Evolutionary conservation across 2,888 invertebrate species (phyloP).

Genomic region (Periphyllus acericola): DNA sequence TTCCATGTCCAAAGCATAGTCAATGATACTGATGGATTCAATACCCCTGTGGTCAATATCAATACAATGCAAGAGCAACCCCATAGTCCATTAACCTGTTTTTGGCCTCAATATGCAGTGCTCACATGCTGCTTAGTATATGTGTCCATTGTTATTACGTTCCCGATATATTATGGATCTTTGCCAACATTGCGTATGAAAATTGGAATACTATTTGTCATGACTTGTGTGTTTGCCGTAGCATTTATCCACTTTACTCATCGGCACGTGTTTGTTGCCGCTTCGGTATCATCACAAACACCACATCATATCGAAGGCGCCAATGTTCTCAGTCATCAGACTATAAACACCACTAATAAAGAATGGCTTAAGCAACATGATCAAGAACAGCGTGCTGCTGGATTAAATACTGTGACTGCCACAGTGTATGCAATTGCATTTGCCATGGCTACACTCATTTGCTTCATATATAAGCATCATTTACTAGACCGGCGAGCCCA

Average conservation of each 20-base stretch:
- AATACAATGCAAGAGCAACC: slow-evolving; percentile 69
- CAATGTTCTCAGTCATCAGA: not conserved
- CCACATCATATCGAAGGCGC: not conserved
- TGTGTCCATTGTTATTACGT: slow-evolving; percentile 76
- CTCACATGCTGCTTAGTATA: slow-evolving; percentile 86
- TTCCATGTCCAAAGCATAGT: not conserved
- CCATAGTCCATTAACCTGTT: slow-evolving; percentile 74
- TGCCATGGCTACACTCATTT: not conserved
- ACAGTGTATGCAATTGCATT: slow-evolving; percentile 38
- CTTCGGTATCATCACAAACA: not conserved
- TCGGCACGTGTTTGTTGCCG: slow-evolving; percentile 34
- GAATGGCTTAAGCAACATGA: not conserved
- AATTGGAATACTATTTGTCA: slow-evolving; percentile 68
- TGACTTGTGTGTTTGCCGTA: slow-evolving; percentile 29
- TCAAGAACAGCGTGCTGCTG: slow-evolving; percentile 5
- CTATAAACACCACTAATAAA: not conserved
- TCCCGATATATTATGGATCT: slow-evolving; percentile 47
- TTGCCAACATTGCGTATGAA: slow-evolving; percentile 86
- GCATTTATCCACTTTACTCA: slow-evolving; percentile 53
- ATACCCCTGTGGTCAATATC: not conserved
- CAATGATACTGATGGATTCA: not conserved
- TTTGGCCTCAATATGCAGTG: slow-evolving; percentile 87
- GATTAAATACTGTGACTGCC: not conserved
- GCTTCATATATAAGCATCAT: not conserved
- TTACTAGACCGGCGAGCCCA: slow-evolving; percentile 26